phyloP scores from a whole-genome alignment of 2,888 invertebrate species.

The Entomobrya proxima region DNA sequence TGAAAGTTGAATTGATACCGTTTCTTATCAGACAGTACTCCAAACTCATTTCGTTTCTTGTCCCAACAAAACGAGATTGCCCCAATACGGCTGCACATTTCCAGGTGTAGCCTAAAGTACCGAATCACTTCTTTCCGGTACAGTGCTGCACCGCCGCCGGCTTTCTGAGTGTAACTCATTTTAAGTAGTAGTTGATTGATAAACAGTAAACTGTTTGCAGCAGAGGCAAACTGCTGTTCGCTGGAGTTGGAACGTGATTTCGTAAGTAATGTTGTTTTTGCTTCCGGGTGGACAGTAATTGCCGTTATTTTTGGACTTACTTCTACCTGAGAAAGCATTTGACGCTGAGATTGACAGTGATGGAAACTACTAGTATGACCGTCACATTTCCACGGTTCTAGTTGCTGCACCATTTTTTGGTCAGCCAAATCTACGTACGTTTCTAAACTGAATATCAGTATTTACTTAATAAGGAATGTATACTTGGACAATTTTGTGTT shows the following conservation, averaged over 20 bases:
- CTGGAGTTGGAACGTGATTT: neutral
- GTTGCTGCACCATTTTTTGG: too few species aligned
- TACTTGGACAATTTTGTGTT: too few species aligned
- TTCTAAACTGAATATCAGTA: too few species aligned
- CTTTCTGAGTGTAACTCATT: neutral
- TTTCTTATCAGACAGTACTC: neutral
- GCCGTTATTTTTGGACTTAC: neutral
- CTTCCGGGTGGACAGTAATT: neutral
- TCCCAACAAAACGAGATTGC: conserved; percentile 54
- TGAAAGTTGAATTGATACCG: conserved; percentile 47
- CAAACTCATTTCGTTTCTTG: neutral
- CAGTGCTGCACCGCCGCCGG: neutral
- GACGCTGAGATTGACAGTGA: too few species aligned
- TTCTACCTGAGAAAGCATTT: too few species aligned
- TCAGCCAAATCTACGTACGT: too few species aligned
- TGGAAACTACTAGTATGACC: too few species aligned
- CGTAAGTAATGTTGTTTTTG: neutral
- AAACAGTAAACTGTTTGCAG: neutral
- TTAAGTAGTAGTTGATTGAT: neutral
- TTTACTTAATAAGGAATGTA: too few species aligned
- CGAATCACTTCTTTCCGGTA: conserved; percentile 43
- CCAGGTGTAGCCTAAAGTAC: conserved; percentile 47
- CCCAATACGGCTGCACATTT: conserved; percentile 39
- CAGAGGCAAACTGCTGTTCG: neutral
- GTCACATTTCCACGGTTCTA: too few species aligned